Base-by-base conservation (phyloP, 2,797 vertebrate genomes). In the Enoplosus armatus region DNA sequence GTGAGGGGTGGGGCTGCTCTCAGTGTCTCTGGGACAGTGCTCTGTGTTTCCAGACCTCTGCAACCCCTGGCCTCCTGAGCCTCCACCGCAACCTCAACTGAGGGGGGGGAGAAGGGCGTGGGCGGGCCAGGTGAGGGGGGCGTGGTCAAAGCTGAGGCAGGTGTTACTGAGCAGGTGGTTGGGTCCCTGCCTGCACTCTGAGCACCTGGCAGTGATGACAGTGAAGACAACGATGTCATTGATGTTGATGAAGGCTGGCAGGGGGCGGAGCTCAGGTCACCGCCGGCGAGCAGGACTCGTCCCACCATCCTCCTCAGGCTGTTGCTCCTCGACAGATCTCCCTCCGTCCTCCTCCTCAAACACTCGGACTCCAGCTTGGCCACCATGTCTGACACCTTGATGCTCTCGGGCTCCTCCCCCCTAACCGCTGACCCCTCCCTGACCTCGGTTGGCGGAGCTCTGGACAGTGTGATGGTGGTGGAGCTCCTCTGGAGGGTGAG, bases 381-480 rank as follows among this genome's bases (percentile, higher is more conserved):
- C 62, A 99, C 98, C 96, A 99, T 97, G 92, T 99, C 97, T 6
- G 97, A 95, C 80, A 99, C 98, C 0, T 94, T 92, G 75, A 98
- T 69, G 0, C 96, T 95, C 77, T 99, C 98, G 0, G 84, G 84
- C 85, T 94, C 89, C 75, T 96, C 96, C 35, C 93, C 87, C 27
- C 6, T 43, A 48, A 29, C 35, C 39, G 72, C 70, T 0, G 53
- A 47, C 12, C 55, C 10, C 14, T 60, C 59, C 27, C 41, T 72
- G 18, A 43, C 10, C 26, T 69, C 76, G 0, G 48, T 20, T 43
- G 62, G 77, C 2, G 11, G 58, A 22, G 86, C 2, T 69, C 86
- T 96, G 39, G 93, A 89, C 24, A 94, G 90, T 33, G 90, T 89
- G 33, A 94, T 88, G 68, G 81, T 86, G 85, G 95, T 93, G 27